Evolutionary conservation across 2,888 invertebrate genomes (phyloP).

Genomic region (Cinara cedri): DNA sequence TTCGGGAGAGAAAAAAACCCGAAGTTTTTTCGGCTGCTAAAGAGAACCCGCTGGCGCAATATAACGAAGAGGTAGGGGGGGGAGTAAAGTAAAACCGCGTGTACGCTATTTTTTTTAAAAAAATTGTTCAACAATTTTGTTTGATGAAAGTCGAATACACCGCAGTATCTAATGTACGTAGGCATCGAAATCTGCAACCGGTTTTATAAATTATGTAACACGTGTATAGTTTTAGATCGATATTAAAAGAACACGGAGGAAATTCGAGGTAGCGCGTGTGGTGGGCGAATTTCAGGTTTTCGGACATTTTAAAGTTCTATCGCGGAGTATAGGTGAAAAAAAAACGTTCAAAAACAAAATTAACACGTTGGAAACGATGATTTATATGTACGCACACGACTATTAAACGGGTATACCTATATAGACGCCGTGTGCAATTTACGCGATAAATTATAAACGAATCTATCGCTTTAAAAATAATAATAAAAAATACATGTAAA

Average conservation of each 20-base stretch:
- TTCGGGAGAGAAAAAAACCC: too few species aligned
- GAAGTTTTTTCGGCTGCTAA: too few species aligned
- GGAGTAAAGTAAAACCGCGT: too few species aligned
- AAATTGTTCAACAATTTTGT: background rate
- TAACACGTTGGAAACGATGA: background rate
- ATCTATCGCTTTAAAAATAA: background rate
- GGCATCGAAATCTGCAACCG: slow-evolving; percentile 23
- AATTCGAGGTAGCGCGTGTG: background rate
- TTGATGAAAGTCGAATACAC: background rate
- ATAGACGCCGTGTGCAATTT: background rate
- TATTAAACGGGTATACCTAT: too few species aligned
- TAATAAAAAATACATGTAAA: background rate
- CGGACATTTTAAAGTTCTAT: background rate
- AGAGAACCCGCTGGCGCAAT: too few species aligned
- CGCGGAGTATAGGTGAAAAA: background rate
- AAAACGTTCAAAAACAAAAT: background rate
- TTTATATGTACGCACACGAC: background rate
- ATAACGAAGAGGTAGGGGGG: too few species aligned
- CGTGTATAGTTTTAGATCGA: background rate
- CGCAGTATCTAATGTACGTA: slow-evolving; percentile 3
- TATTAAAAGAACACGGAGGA: slow-evolving; percentile 13
- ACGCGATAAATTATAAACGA: background rate
- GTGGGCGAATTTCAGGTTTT: slow-evolving; percentile 42
- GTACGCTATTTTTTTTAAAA: too few species aligned
- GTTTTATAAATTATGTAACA: slow-evolving; percentile 18